A percentile compares a stretch with the other conserved stretches of the same genome.
phyloP scores from a whole-genome alignment of 2,113 vertebrate species.

The Chaetops frenatus region DNA sequence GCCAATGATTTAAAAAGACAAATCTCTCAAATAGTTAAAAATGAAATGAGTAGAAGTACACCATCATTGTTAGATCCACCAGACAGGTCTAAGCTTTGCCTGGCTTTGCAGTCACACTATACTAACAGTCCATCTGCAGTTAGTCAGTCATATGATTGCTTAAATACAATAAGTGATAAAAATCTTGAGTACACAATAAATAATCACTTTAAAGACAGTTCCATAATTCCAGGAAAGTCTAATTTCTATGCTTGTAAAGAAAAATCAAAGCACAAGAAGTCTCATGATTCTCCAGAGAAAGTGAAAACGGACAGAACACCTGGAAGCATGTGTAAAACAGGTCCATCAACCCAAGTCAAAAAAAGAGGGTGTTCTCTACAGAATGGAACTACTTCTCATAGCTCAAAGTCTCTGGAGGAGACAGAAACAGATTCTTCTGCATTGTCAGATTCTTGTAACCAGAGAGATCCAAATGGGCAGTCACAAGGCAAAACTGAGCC shows the following conservation, averaged over 20 bases:
- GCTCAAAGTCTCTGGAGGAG: conserved; percentile 1
- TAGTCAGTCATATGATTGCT: conserved; percentile 84
- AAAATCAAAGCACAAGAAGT: conserved; percentile 59
- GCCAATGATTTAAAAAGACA: conserved; percentile 33
- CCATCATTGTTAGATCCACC: conserved; percentile 81
- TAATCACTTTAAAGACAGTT: conserved; percentile 62
- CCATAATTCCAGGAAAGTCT: conserved; percentile 52
- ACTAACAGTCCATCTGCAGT: conserved; percentile 63
- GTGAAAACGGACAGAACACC: neutral
- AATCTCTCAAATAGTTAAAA: conserved; percentile 71
- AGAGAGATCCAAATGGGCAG: neutral
- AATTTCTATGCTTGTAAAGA: conserved; percentile 58
- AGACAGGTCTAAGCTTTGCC: conserved; percentile 86
- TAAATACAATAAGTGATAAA: conserved; percentile 69
- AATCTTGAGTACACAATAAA: conserved; percentile 61
- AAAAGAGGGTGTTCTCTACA: neutral
- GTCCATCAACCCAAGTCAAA: neutral
- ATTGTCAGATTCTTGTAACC: conserved; percentile 43
- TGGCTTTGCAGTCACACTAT: conserved; percentile 80
- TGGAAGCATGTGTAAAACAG: neutral
- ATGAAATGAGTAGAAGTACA: conserved; percentile 84
- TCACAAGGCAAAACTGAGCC: conserved; percentile 23
- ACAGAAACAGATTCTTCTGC: conserved; percentile 59
- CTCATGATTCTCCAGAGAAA: conserved; percentile 26
- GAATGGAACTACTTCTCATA: conserved; percentile 21